Base-by-base conservation (phyloP, 2,797 vertebrate species). In the Australoheros facetus region DNA sequence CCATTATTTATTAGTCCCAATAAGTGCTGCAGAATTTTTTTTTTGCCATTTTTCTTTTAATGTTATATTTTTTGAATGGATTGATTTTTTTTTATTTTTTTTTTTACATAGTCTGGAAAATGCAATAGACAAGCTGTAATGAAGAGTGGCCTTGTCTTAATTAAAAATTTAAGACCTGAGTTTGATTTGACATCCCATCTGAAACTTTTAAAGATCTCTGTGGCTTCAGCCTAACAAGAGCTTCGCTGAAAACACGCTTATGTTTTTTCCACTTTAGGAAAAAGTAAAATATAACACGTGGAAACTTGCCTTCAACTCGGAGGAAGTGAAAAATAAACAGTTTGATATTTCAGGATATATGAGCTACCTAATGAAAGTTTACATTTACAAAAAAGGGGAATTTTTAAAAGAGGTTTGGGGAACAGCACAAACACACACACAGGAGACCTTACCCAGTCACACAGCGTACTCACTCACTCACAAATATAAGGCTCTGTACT, bases 401-500 rank as follows among this genome's bases (percentile, higher is more conserved):
- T 48, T 48, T 69, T 26, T 69, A 19, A 23, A 45, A 19, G 16
- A 48, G 62, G 42, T 4, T 69, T 51, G 62, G 16, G 30, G 5
- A 30, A 26, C 62, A 51, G 42, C 62, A 69, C 23, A 28, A 66
- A 19, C 42, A 28, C 45, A 3, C 60, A 48, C 62, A 48, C 62
- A 30, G 42, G 62, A 69, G 48, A 26, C 8, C 2, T 8, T 10
- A n/a, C 19, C n/a, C 51, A 9, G 9, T n/a, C 51, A 54, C n/a
- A 21, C n/a, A 37, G 34, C 34, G 8, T 8, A 32, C 32, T 32
- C 32, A 32, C 30, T 5, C 28, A 42, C 39, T 12, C 19, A 4
- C 23, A 58, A 16, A 53, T 51, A n/a, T n/a, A 12, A 28, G 28
- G 19, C 13, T 19, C 45, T 79, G 59, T 81, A 77, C 72, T 89